Evolutionary conservation across 2,797 vertebrate genomes (phyloP), one percentile per base, ranked within the genome.

Genomic region (Rallus crepitans): DNA sequence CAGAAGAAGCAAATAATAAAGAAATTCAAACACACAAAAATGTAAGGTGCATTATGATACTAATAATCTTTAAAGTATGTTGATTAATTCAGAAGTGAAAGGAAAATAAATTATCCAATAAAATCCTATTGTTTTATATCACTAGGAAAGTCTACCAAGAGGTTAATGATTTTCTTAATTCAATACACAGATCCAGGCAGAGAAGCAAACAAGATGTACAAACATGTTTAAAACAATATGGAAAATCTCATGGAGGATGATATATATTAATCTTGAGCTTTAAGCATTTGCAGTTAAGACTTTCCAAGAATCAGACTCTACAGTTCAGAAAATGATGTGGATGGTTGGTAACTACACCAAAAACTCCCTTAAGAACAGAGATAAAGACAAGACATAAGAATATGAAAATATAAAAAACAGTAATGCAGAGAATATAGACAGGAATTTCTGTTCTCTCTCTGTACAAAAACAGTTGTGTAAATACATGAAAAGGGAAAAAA

Each of bases 1-100:
- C 10, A 63, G 47, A 9, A 55, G 15, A 72, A 65, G n/a, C 0
- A 0, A 14, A 70, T 5, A 6, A 63, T 7, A 60, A 35, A 69
- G 16, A 82, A 39, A 33, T 73, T 60, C 33, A 61, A 75, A 56
- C 19, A 81, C 12, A 56, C 16, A 60, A 8, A 28, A 84, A 68
- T 10, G 5, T 5, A 45, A 55, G 9, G 13, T 20, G 19, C 19
- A 48, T 59, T 48, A 23, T 0, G 9, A 76, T 2, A 8, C 59
- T 79, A 78, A 72, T 37, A 68, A 59, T 39, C 1, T 72, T 84
- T 78, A 42, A 76, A 73, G 39, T 23, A 19, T 18, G 16, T 45
- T 20, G 3, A 77, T 75, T 80, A 66, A 64, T 60, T 72, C 13
- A 73, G 40, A 92, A 60, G 2, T 33, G 18, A 85, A 70, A 68